A percentile compares a stretch with the other conserved stretches of the same genome.
Conservation (phyloP, 2,888 invertebrate species). For the Prosopocoilus inquinatus region DNA sequence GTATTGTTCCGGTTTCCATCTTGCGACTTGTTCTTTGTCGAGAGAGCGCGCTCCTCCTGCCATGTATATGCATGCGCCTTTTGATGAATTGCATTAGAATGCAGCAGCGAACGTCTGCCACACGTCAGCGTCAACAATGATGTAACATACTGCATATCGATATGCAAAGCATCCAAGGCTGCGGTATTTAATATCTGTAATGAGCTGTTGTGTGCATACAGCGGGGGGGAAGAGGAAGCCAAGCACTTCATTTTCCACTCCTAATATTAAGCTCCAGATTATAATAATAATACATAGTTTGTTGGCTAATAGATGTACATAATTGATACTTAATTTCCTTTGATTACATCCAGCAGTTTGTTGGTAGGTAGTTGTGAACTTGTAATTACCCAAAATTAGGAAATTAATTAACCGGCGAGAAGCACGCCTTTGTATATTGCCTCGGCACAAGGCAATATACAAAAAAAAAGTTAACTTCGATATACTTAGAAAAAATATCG, state of each 20-base stretch:
- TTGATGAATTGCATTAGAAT: neutral
- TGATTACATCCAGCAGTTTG: neutral
- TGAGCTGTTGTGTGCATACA: neutral
- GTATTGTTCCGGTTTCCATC: neutral
- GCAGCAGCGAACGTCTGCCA: neutral
- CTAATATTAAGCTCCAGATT: constrained; percentile 5
- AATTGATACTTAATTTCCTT: constrained; percentile 13
- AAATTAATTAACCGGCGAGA: no score
- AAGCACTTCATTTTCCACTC: neutral
- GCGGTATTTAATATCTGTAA: neutral
- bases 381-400: neutral
- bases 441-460: no score
- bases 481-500: no score
- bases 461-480: no score
- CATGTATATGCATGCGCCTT: neutral
- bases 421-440: no score
- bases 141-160: neutral
- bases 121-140: neutral
- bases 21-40: neutral
- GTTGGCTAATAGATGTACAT: constrained; percentile 8
- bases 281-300: no score
- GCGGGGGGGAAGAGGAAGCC: no score
- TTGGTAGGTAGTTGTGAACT: neutral
- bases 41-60: neutral
- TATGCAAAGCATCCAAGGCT: neutral